These are phyloP conservation scores for Crotalus tigris DNA, from an alignment of 2,113 vertebrate species.

Conservation along the genomic window DNA sequence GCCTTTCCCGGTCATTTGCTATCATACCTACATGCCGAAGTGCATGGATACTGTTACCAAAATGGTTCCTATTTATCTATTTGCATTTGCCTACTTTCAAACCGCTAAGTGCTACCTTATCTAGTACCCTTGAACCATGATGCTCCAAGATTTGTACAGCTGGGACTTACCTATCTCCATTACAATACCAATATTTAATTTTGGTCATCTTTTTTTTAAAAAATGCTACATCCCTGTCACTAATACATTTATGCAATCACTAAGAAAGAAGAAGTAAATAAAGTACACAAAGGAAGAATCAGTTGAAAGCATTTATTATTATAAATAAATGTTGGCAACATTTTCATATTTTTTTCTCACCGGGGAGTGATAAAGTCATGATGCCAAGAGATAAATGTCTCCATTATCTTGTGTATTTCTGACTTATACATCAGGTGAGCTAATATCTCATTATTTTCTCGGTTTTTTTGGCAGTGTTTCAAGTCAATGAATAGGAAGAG, in stretches of 20 bases:
- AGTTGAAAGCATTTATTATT: constrained; percentile 27
- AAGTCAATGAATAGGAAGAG: constrained; percentile 39
- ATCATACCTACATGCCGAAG: background rate
- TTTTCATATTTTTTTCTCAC: background rate
- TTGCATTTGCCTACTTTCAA: background rate
- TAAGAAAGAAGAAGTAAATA: constrained; percentile 6
- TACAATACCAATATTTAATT: background rate
- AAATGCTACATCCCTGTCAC: constrained; percentile 11
- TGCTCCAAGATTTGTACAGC: background rate
- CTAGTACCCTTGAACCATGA: background rate
- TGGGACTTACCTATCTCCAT: background rate
- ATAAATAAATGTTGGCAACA: constrained; percentile 20
- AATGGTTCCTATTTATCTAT: background rate
- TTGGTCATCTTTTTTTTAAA: background rate
- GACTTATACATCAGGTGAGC: constrained; percentile 26
- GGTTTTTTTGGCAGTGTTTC: constrained; percentile 38
- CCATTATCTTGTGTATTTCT: constrained; percentile 23
- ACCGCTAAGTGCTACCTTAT: background rate
- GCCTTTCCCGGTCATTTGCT: background rate
- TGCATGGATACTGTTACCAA: background rate
- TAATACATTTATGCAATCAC: constrained; percentile 18
- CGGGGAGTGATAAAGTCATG: background rate
- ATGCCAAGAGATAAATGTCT: constrained; percentile 33
- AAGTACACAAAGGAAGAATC: constrained; percentile 38
- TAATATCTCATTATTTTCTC: background rate